These are phyloP conservation scores for Chinchilla lanigera DNA, from an alignment of 2,113 vertebrate genomes.

Conservation along the genomic window DNA sequence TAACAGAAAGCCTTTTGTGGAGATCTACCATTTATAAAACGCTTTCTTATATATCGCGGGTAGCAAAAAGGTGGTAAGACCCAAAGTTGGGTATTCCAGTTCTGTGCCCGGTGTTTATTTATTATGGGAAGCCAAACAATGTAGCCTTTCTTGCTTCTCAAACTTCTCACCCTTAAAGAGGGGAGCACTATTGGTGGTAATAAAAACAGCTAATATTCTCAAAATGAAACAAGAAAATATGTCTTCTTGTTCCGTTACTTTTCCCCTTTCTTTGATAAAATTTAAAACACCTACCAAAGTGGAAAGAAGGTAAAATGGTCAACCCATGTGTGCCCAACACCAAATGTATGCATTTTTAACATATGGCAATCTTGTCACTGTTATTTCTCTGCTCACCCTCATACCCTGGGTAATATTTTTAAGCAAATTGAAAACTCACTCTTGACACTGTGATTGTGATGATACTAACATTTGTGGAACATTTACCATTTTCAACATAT, in stretches of 20 bases:
- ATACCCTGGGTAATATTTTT: not conserved
- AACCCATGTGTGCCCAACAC: not conserved
- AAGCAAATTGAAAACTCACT: not conserved
- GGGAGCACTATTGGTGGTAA: not conserved
- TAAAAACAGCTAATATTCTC: not conserved
- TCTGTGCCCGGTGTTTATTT: not conserved
- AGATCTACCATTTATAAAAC: not conserved
- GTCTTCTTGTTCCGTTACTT: not conserved
- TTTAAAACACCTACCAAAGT: not conserved
- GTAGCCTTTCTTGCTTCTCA: not conserved
- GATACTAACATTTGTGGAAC: not conserved
- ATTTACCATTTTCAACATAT: not conserved
- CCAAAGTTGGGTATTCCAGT: not conserved
- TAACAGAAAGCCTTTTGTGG: not conserved
- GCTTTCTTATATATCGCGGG: not conserved
- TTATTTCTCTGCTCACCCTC: not conserved
- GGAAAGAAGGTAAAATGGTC: not conserved
- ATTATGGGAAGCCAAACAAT: not conserved
- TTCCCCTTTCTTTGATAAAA: not conserved
- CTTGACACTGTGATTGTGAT: not conserved
- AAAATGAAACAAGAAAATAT: not conserved
- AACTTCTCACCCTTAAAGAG: not conserved
- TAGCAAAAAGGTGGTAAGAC: not conserved
- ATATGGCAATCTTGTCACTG: not conserved
- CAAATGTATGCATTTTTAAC: not conserved